phyloP scores from a whole-genome alignment of 53 echinoderm and acorn worm species.

The Actinopyga echinites region DNA sequence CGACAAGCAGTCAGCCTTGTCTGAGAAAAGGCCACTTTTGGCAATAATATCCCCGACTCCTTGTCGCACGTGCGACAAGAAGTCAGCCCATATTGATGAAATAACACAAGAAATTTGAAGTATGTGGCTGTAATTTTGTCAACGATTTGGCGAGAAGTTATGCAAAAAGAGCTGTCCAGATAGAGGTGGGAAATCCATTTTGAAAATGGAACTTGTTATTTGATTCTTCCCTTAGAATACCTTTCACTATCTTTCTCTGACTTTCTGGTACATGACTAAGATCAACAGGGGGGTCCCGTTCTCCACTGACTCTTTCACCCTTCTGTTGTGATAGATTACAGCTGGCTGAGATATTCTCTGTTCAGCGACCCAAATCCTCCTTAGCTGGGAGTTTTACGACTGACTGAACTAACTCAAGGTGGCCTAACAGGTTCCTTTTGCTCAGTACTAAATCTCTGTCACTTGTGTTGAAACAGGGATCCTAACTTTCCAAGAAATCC shows the following conservation, averaged over 20 bases:
- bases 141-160: too few relatives aligned
- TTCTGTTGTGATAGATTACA: background rate
- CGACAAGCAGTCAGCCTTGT: too few relatives aligned
- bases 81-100: too few relatives aligned
- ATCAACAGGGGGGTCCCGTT: constrained; percentile 41
- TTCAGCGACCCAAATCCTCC: background rate
- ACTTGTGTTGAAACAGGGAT: constrained; percentile 1
- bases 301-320: background rate
- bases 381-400: background rate
- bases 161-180: too few relatives aligned
- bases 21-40: too few relatives aligned
- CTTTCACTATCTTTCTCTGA: constrained; percentile 10
- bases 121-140: too few relatives aligned
- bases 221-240: constrained; percentile 43
- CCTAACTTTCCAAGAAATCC: background rate
- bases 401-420: background rate
- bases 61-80: too few relatives aligned
- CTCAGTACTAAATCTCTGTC: background rate
- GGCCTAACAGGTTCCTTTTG: background rate
- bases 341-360: background rate
- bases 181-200: too few relatives aligned
- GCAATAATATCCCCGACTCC: too few relatives aligned
- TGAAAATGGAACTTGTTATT: too few relatives aligned
- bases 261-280: constrained; percentile 18
- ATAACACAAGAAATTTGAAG: too few relatives aligned